These are phyloP conservation scores for Okamejei kenojei DNA, from an alignment of 2,797 vertebrate genomes.

Conservation along the genomic window DNA sequence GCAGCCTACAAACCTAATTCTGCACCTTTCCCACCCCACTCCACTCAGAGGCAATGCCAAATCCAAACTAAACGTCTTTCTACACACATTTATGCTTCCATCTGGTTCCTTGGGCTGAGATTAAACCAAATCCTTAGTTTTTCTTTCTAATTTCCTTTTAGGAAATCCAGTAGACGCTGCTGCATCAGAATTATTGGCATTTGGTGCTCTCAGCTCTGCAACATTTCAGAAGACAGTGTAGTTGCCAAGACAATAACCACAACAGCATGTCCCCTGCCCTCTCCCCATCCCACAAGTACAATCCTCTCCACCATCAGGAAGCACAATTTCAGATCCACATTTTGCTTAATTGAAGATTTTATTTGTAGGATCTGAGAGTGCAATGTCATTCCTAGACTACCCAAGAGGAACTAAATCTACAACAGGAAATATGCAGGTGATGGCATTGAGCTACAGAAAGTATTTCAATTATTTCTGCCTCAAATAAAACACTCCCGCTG, in stretches of 20 bases:
- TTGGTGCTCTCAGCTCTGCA: background rate
- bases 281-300: background rate
- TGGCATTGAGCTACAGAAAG: background rate
- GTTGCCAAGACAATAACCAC: background rate
- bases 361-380: background rate
- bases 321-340: background rate
- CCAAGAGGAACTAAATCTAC: background rate
- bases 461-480: background rate
- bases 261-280: background rate
- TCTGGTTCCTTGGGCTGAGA: background rate
- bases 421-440: background rate
- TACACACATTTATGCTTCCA: background rate
- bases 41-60: background rate
- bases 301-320: background rate
- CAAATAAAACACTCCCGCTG: background rate
- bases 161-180: background rate
- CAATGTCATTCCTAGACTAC: background rate
- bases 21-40: background rate
- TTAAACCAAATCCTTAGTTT: background rate
- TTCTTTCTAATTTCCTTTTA: background rate
- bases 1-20: background rate
- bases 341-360: background rate
- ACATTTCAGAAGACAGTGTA: no score
- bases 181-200: background rate
- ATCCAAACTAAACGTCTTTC: background rate